Base-by-base conservation (phyloP, 2,888 invertebrate species). In the Salticus scenicus region DNA sequence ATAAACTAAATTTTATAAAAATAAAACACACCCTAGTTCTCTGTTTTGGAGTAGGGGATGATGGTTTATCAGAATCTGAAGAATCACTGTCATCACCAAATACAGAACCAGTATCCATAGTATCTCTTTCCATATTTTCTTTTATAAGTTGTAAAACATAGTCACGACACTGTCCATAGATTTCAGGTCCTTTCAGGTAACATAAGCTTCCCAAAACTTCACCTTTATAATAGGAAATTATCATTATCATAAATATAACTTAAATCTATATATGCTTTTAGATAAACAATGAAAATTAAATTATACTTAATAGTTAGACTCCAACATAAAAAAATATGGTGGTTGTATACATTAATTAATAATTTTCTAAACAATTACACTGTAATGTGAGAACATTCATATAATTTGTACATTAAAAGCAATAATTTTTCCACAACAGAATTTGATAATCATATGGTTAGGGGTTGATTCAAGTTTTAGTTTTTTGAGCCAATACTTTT, bases 191-290 rank as follows among this genome's bases (percentile, higher is more conserved):
- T 84, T 90, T 87, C 75, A 90, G 90, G 67, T 88, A 88, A 89
- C 92, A 92, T 30, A 92, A 89, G n/a, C 90, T 89, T 27, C 92
- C 92, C 73, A 92, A 88, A 14, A 92, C 90, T 89, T 92, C 92
- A 79, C 92, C 92, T 92, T 85, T 5, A 64, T 74, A 47, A 71
- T n/a, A n/a, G n/a, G n/a, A n/a, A n/a, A n/a, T n/a, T n/a, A n/a
- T 2, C 74, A 81, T 73, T 72, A 69, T n/a, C 42, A 41, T 10
- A 33, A 78, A 12, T 20, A 8, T 64, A 28, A 27, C 17, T 64
- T 2, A 64, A 24, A 8, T 64, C 10, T 24, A 27, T 1, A 27
- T 24, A 28, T 5, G 5, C 24, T 64, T n/a, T n/a, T n/a, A n/a
- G n/a, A n/a, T n/a, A n/a, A n/a, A n/a, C n/a, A n/a, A n/a, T n/a